Base-by-base conservation (phyloP, 2,888 invertebrate species). In the Diploptera punctata region DNA sequence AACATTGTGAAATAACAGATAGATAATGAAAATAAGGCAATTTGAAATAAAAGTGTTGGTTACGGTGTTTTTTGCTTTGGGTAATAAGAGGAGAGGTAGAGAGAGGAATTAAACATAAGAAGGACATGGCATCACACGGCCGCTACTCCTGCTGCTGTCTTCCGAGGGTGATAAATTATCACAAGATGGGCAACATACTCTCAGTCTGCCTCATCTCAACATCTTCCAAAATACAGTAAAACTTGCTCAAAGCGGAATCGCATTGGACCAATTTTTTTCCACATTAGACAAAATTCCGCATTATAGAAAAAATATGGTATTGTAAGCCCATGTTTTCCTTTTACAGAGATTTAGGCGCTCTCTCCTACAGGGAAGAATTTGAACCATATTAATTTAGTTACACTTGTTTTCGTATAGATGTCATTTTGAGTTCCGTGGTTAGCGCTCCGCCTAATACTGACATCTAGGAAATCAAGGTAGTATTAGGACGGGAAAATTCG, bases 141-240 rank as follows among this genome's bases (percentile, higher is more conserved):
- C 57, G 57, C 57, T 57, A 57, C 31, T 29, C 29, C 31, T 57
- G 29, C 57, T 57, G 57, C 57, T 57, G 57, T 57, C 57, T 57
- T 29, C n/a, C 26, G 57, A 57, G 24, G 57, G 57, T 57, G 57
- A 57, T 57, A 57, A 57, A 57, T 57, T 57, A 57, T 57, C 57
- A 57, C 57, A 13, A 21, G 57, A 21, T 29, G n/a, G 57, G 57
- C 24, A 24, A 57, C 29, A 29, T 13, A 24, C 31, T 1, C n/a
- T 31, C n/a, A 5, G 1, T 7, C 57, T 57, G 57, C 57, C 57
- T 29, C 24, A 57, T 57, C 57, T 4, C 57, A 57, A 19, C 49
- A 19, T 19, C 49, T 49, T 19, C 7, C 19, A 19, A 3, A 18
- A 4, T 52, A n/a, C n/a, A n/a, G n/a, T n/a, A n/a, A n/a, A n/a